Conservation (phyloP, 1,140 invertebrate genomes). For the Caerostris extrusa region DNA sequence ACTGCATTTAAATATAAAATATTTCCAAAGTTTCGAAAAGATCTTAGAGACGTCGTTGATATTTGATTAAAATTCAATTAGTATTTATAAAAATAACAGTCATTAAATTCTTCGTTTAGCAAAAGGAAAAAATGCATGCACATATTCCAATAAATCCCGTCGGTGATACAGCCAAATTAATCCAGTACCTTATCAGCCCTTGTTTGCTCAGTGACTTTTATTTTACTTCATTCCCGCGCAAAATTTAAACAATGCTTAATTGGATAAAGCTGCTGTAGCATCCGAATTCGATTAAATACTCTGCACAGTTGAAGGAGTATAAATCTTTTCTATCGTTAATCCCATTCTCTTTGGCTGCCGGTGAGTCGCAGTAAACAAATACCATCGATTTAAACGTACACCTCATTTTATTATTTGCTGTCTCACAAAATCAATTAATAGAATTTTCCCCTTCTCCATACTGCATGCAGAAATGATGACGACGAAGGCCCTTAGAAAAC, state of each 20-base stretch:
- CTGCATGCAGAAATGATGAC: not conserved
- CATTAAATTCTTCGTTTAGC: not conserved
- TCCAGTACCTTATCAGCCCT: not conserved
- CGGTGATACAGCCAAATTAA: not conserved
- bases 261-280: slow-evolving; percentile 44
- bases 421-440: slow-evolving; percentile 48
- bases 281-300: slow-evolving; percentile 50
- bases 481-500: not conserved
- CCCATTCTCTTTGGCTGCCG: not conserved
- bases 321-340: slow-evolving; percentile 52
- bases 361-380: slow-evolving; percentile 31
- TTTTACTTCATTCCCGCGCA: not conserved
- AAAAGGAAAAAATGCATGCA: not conserved
- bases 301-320: not conserved
- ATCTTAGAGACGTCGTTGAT: not conserved
- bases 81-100: not conserved
- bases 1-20: not conserved
- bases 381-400: slow-evolving; percentile 38
- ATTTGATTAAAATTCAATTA: not conserved
- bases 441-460: slow-evolving; percentile 6
- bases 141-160: not conserved
- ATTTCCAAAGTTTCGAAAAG: not conserved
- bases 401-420: slow-evolving; percentile 28
- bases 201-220: not conserved
- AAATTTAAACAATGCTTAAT: slow-evolving; percentile 55